These are phyloP conservation scores for Phylloscopus trochilus DNA, from an alignment of 2,113 vertebrate genomes.

Conservation along the genomic window DNA sequence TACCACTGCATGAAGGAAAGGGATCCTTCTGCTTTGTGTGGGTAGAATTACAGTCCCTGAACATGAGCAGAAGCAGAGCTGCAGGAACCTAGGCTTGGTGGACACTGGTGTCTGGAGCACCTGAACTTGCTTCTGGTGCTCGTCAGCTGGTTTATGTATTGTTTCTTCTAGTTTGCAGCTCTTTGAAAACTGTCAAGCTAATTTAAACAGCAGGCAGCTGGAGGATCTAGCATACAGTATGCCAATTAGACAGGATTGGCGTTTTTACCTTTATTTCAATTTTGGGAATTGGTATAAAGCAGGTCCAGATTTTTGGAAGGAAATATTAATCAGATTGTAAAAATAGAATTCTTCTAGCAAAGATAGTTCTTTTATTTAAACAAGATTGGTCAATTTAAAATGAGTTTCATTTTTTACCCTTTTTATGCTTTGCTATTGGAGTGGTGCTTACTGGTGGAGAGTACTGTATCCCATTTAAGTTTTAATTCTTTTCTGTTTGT, in stretches of 20 bases:
- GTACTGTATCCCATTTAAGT: neutral
- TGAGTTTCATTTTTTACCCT: neutral
- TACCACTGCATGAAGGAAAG: neutral
- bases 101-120: neutral
- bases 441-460: neutral
- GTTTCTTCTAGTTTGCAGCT: neutral
- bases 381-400: neutral
- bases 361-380: neutral
- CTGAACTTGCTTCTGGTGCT: neutral
- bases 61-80: neutral
- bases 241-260: neutral
- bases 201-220: neutral
- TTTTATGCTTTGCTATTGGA: neutral
- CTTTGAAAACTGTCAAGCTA: neutral
- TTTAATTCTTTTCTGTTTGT: constrained; percentile 24
- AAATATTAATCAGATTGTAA: neutral
- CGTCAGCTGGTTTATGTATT: neutral
- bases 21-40: neutral
- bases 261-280: neutral
- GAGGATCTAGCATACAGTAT: neutral
- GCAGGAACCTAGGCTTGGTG: neutral
- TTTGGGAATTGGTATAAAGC: neutral
- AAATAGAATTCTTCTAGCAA: neutral
- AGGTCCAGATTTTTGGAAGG: neutral
- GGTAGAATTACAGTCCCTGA: neutral